Conservation (phyloP, 2,797 vertebrate species). For the Leptatherina wallacei region DNA sequence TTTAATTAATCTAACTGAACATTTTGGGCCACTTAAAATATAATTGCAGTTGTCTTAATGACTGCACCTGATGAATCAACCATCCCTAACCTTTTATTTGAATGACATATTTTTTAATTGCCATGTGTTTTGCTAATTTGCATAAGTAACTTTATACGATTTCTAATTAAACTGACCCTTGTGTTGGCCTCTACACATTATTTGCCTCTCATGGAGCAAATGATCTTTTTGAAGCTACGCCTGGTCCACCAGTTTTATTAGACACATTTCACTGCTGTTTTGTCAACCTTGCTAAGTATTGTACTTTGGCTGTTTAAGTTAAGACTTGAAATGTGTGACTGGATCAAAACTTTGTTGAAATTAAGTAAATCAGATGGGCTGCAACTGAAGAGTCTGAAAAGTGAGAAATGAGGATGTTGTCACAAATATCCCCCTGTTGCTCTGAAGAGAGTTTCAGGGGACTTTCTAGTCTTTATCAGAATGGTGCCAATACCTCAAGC, state of each 20-base stretch:
- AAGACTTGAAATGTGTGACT: conserved; percentile 30
- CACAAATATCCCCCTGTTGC: conserved; percentile 34
- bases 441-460: conserved; percentile 7
- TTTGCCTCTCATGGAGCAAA: not conserved
- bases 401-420: conserved; percentile 15
- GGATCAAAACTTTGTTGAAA: not conserved
- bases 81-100: not conserved
- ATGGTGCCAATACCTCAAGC: conserved; percentile 37
- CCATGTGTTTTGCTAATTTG: not conserved
- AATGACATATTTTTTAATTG: not conserved
- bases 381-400: conserved; percentile 2
- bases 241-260: conserved; percentile 37
- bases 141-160: not conserved
- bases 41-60: not conserved
- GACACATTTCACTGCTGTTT: conserved; percentile 45
- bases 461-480: conserved; percentile 1
- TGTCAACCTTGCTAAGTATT: conserved; percentile 5
- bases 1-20: not conserved
- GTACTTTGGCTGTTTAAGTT: conserved; percentile 30
- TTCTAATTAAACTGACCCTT: not conserved
- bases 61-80: not conserved
- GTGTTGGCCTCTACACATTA: not conserved
- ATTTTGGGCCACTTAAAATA: not conserved
- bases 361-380: conserved; percentile 4
- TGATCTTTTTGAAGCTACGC: not conserved